Conservation (phyloP, 2,797 vertebrate species). For the Lutjanus argentimaculatus region DNA sequence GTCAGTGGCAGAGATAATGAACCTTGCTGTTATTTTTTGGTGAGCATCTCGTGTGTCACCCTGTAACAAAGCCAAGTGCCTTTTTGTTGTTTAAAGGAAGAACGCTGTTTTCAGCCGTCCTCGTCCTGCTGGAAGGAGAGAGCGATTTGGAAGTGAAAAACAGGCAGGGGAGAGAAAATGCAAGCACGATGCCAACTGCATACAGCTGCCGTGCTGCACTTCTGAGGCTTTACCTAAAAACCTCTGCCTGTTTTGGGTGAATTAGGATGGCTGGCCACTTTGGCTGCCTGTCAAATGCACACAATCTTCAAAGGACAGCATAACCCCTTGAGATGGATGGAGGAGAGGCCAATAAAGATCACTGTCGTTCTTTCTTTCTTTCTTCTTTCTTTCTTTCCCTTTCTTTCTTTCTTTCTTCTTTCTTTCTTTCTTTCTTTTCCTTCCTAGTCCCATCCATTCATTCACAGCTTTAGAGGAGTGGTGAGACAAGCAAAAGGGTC, state of each 20-base stretch:
- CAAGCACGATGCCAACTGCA: slow-evolving; percentile 60
- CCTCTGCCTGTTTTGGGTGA: slow-evolving; percentile 70
- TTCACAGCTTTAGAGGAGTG: slow-evolving; percentile 70
- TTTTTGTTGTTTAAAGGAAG: slow-evolving; percentile 61
- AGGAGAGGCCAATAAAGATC: slow-evolving; percentile 74
- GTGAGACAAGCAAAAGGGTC: slow-evolving; percentile 76
- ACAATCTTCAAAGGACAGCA: slow-evolving; percentile 76
- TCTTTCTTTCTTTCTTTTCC: background rate
- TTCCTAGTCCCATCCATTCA: slow-evolving; percentile 48
- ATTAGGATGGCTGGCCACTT: slow-evolving; percentile 70
- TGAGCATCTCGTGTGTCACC: slow-evolving; percentile 57
- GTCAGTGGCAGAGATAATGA: slow-evolving; percentile 70
- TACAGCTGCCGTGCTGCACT: slow-evolving; percentile 71
- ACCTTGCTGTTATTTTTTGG: slow-evolving; percentile 52
- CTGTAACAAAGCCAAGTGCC: slow-evolving; percentile 56
- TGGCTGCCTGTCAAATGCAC: slow-evolving; percentile 69
- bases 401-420: background rate
- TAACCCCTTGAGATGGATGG: slow-evolving; percentile 68
- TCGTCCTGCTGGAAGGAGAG: slow-evolving; percentile 32
- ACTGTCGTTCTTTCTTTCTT: slow-evolving; percentile 10
- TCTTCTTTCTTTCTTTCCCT: slow-evolving; percentile 1
- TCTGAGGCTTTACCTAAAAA: slow-evolving; percentile 78
- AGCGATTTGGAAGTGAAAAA: slow-evolving; percentile 58
- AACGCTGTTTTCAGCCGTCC: slow-evolving; percentile 33
- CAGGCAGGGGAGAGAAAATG: slow-evolving; percentile 44